Percentiles rank a stretch among this genome's conserved stretches.
These are phyloP conservation scores for Danio tinwini DNA, from an alignment of 2,797 vertebrate genomes.

Conservation along the genomic window DNA sequence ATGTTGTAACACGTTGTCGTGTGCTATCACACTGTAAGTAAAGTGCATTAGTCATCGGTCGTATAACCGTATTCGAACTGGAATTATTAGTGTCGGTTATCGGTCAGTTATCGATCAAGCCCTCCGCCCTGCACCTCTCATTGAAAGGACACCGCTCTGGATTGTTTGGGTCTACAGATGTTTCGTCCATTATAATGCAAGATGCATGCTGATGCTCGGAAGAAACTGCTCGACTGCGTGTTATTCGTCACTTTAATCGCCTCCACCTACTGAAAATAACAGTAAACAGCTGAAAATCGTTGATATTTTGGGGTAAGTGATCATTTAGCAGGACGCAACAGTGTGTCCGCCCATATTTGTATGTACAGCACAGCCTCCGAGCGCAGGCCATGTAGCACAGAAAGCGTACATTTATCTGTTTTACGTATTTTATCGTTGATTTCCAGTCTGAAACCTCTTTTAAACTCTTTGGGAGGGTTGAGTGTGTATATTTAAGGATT, in stretches of 20 bases:
- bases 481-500: slow-evolving; percentile 60
- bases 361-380: slow-evolving; percentile 72
- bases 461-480: neutral
- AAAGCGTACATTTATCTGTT: neutral
- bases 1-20: slow-evolving; percentile 3
- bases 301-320: slow-evolving; percentile 79
- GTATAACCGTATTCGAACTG: neutral
- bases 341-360: slow-evolving; percentile 83
- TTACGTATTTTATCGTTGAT: slow-evolving; percentile 51
- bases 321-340: slow-evolving; percentile 56
- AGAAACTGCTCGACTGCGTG: slow-evolving; percentile 41
- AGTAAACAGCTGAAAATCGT: slow-evolving; percentile 69
- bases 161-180: slow-evolving; percentile 43
- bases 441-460: neutral
- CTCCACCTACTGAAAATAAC: slow-evolving; percentile 49
- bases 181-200: slow-evolving; percentile 52
- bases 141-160: slow-evolving; percentile 44
- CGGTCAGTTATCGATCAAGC: slow-evolving; percentile 6
- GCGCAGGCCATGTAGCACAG: slow-evolving; percentile 41
- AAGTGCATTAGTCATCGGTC: neutral
- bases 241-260: slow-evolving; percentile 25
- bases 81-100: neutral
- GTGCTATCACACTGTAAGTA: neutral
- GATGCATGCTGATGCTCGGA: slow-evolving; percentile 54
- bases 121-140: slow-evolving; percentile 20